Evolutionary conservation across 2,113 vertebrate species (phyloP).

Genomic region (Halcyon malimbica): DNA sequence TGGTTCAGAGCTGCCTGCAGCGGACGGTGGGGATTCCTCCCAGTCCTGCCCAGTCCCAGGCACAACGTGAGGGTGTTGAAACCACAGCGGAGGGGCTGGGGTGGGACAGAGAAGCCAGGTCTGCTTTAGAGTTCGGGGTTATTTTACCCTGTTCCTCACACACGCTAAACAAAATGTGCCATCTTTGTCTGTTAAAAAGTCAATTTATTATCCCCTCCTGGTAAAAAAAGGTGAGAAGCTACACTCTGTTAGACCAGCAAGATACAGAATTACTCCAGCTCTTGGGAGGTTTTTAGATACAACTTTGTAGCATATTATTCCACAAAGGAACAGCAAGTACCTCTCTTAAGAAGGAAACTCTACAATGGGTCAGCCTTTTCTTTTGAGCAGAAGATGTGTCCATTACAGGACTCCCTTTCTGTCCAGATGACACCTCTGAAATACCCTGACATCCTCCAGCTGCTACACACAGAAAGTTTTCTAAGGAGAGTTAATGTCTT

Average conservation of each 20-base stretch:
- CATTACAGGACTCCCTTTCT: constrained; percentile 10
- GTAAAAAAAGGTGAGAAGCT: neutral
- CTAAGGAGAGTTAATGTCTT: neutral
- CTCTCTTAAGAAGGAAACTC: constrained; percentile 35
- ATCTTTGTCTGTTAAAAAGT: neutral
- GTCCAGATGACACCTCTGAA: neutral
- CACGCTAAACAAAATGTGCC: neutral
- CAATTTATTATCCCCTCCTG: neutral
- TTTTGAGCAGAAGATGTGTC: neutral
- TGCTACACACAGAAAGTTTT: neutral
- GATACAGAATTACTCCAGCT: neutral
- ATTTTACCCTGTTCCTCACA: neutral
- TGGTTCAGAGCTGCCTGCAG: neutral
- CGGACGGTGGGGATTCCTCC: rapidly evolving
- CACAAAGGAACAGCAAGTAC: constrained; percentile 26
- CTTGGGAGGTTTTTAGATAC: neutral
- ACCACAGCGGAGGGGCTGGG: too few species aligned
- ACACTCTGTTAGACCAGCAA: neutral
- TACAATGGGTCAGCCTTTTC: neutral
- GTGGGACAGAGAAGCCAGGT: neutral
- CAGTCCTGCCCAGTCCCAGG: neutral
- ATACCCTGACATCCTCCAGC: neutral
- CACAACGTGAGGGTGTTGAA: neutral
- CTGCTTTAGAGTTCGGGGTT: neutral
- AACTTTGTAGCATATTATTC: neutral